These are phyloP conservation scores for Ascaphus truei DNA, from an alignment of 2,113 vertebrate species.

Conservation along the genomic window DNA sequence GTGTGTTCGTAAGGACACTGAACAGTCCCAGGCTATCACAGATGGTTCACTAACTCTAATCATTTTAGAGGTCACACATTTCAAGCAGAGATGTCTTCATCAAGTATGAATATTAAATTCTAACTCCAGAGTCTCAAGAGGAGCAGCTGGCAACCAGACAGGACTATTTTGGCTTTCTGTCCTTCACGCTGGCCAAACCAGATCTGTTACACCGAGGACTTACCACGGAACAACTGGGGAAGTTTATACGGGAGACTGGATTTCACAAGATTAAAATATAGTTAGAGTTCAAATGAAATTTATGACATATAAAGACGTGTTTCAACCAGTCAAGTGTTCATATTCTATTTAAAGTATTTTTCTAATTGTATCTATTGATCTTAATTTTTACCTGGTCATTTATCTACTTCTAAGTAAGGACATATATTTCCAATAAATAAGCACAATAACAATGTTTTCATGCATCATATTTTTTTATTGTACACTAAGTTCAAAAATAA, in stretches of 20 bases:
- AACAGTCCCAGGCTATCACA: neutral
- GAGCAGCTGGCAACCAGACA: constrained; percentile 8
- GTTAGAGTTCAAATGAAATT: constrained; percentile 2
- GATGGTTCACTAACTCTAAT: neutral
- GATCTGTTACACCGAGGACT: constrained; percentile 34
- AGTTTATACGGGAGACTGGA: constrained; percentile 30
- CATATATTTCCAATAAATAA: too few species aligned
- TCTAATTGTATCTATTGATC: too few species aligned
- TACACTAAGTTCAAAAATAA: too few species aligned
- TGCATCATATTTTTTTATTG: too few species aligned
- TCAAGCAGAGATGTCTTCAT: neutral
- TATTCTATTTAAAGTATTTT: too few species aligned
- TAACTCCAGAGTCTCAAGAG: neutral
- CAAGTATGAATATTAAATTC: constrained; percentile 12
- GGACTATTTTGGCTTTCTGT: neutral
- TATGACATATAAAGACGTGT: neutral
- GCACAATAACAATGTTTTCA: too few species aligned
- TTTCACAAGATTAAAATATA: constrained; percentile 31
- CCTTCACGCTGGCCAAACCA: constrained; percentile 11
- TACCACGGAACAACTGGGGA: constrained; percentile 37
- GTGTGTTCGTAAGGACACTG: neutral
- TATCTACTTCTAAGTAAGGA: too few species aligned
- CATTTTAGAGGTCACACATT: constrained; percentile 17
- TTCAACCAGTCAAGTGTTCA: too few species aligned
- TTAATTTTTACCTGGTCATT: too few species aligned